These are phyloP conservation scores for Hystrix cristata DNA, from an alignment of 2,113 vertebrate genomes.

Conservation along the genomic window DNA sequence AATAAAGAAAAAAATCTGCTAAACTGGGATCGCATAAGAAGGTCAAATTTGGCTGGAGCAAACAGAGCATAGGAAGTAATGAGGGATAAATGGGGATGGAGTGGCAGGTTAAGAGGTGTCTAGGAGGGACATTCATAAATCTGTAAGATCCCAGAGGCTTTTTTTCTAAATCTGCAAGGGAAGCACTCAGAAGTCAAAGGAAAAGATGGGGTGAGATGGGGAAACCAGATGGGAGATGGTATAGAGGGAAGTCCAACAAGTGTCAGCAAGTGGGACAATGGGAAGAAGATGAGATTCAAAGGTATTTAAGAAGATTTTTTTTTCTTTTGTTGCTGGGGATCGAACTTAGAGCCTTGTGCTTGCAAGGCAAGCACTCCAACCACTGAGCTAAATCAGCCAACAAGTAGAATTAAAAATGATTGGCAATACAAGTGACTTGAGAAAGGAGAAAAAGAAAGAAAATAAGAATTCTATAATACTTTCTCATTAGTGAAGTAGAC, in stretches of 20 bases:
- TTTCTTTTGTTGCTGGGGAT: too few relatives aligned
- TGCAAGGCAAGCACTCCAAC: too few relatives aligned
- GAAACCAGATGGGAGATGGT: too few relatives aligned
- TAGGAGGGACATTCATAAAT: background rate
- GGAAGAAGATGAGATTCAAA: background rate
- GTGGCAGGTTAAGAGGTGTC: too few relatives aligned
- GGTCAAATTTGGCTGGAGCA: background rate
- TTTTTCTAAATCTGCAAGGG: background rate
- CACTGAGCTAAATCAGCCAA: too few relatives aligned
- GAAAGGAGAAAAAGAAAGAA: background rate
- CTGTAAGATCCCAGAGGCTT: background rate
- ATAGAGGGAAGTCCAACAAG: background rate
- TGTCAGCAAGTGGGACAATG: background rate
- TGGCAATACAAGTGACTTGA: background rate
- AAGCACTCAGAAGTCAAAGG: background rate
- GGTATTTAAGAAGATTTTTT: background rate
- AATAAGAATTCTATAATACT: background rate
- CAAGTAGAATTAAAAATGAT: conserved; percentile 16
- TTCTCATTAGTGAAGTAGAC: background rate
- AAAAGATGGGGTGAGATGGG: background rate
- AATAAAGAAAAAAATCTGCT: background rate
- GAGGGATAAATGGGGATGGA: background rate
- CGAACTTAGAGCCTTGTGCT: too few relatives aligned
- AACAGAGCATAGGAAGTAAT: background rate
- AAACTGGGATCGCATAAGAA: background rate